Evolutionary conservation across 2,888 invertebrate genomes (phyloP), one percentile per base, ranked within the genome.

Genomic region (Desoria tigrina): DNA sequence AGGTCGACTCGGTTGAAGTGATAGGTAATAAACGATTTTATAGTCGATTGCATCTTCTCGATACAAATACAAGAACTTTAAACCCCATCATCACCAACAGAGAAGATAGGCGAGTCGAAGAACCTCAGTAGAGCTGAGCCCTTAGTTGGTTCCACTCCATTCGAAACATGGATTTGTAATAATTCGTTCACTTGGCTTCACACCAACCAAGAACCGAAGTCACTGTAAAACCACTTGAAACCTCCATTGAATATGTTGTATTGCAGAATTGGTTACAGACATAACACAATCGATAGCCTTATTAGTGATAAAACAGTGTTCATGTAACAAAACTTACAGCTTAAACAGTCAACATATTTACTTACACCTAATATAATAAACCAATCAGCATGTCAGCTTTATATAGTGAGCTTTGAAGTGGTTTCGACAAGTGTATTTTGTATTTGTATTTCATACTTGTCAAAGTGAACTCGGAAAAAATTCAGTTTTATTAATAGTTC

Each of bases 41-140:
- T 45, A n/a, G 16, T 16, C n/a, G 6, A 45, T 32, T 32, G 32
- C 45, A 45, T 45, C 32, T 45, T 45, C n/a, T n/a, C n/a, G n/a
- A n/a, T n/a, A n/a, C n/a, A n/a, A n/a, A n/a, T n/a, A n/a, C n/a
- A n/a, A n/a, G n/a, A n/a, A 45, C n/a, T 45, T 45, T n/a, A 18
- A 45, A 18, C 16, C 45, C 45, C 45, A n/a, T n/a, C 45, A 45
- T 21, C 45, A 45, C n/a, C 9, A 21, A 45, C 6, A n/a, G 56
- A 23, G 26, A 14, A 50, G 21, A n/a, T 26, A 58, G 24, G 27
- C 57, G 6, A 51, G 28, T 57, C 49, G 54, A 18, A 24, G 54
- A 51, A 66, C 68, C 68, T 71, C 71, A 68, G 71, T 65, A 66
- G 68, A 71, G 71, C 71, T 55, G 68, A 71, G 71, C 71, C 59